Evolutionary conservation across 1,140 invertebrate species (phyloP).

Genomic region (Eriocheir sinensis): DNA sequence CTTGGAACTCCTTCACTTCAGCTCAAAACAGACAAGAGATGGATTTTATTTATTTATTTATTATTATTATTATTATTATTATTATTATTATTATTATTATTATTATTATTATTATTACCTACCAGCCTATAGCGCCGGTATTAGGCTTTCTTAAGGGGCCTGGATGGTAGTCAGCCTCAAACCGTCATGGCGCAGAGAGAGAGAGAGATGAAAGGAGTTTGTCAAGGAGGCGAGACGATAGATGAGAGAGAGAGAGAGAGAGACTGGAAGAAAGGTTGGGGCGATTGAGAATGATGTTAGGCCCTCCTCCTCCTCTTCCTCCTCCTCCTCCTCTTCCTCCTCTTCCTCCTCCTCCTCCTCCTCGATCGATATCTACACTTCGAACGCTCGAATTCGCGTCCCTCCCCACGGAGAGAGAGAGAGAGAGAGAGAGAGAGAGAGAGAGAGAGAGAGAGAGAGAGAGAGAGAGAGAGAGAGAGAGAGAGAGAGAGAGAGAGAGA

Average conservation of each 20-base stretch:
- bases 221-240: background rate
- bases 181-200: background rate
- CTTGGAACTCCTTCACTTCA: background rate
- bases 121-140: no score
- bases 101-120: no score
- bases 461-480: background rate
- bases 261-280: background rate
- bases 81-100: no score
- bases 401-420: background rate
- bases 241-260: constrained; percentile 31
- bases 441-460: no score
- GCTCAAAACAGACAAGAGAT: background rate
- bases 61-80: no score
- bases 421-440: background rate
- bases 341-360: no score
- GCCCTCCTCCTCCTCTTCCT: background rate
- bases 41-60: no score
- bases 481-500: constrained; percentile 7
- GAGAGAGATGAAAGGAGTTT: background rate
- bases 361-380: background rate
- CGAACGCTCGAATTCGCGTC: background rate
- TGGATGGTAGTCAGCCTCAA: no score
- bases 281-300: background rate
- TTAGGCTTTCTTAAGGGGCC: no score
- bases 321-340: no score